Evolutionary conservation across 2,113 vertebrate genomes (phyloP), one percentile per base, ranked within the genome.

Genomic region (Hippocampus barbouri): DNA sequence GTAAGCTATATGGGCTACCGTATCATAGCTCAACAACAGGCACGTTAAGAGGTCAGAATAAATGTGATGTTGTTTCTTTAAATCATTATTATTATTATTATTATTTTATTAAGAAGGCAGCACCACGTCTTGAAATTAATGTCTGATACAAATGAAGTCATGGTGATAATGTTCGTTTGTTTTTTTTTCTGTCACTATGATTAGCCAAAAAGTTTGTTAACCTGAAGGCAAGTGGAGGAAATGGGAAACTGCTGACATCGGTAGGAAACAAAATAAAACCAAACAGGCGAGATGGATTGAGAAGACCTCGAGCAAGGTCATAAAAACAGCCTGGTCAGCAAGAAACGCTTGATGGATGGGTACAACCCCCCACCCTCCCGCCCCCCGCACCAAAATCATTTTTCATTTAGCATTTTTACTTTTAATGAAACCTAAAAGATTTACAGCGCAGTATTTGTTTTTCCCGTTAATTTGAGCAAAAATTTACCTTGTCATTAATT

Each of bases 251-350:
- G 81, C 69, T 83, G 78, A 80, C 34, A 59, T 69, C 43, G 43
- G 49, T 56, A 71, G 74, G 80, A 78, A 59, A 57, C 1, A 25
- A 57, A 25, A 57, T 6, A 54, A 54, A 54, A 54, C 18, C 2
- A 59, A 59, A 30, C 43, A 27, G 27, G 30, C 34, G n/a, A 72
- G 68, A 70, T 49, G 61, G 57, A 72, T 8, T 70, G 40, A 74
- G 76, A 66, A 66, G 41, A 66, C 56, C 54, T 63, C 27, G n/a
- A 64, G 71, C 16, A 20, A 30, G 51, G 66, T 75, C 43, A 72
- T 34, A 75, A 69, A 77, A 74, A 34, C 54, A 21, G 63, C 45
- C 23, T 2, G 75, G 49, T 79, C 77, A 82, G 82, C 79, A 79
- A 25, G 30, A 67, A n/a, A 66, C 8, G 45, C 27, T 27, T 25